A percentile compares a stretch with the other conserved stretches of the same genome.
phyloP scores from a whole-genome alignment of 2,797 vertebrate species.

The Siniperca undulata region DNA sequence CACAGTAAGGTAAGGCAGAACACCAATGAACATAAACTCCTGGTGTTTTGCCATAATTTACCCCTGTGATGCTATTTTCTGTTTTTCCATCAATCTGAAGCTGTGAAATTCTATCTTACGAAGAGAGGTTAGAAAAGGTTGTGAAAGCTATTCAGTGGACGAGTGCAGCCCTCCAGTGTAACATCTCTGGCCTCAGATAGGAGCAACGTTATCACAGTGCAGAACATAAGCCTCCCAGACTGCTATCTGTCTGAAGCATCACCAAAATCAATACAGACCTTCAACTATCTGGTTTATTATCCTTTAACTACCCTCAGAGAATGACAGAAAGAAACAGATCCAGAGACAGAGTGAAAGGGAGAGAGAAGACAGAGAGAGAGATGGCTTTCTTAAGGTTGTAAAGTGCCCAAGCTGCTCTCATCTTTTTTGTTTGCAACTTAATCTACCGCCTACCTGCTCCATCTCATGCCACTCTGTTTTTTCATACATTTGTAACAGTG shows the following conservation, averaged over 20 bases:
- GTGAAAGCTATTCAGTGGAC: slow-evolving; percentile 22
- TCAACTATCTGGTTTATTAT: slow-evolving; percentile 65
- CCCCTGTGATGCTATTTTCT: background rate
- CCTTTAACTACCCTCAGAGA: slow-evolving; percentile 61
- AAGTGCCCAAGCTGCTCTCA: slow-evolving; percentile 23
- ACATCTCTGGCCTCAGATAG: slow-evolving; percentile 56
- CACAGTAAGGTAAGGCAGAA: background rate
- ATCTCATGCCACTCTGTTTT: background rate
- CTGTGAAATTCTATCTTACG: background rate
- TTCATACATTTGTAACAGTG: background rate
- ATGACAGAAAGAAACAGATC: slow-evolving; percentile 38
- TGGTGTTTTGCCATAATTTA: background rate
- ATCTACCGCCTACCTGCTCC: slow-evolving; percentile 7
- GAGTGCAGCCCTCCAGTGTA: slow-evolving; percentile 35
- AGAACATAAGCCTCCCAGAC: slow-evolving; percentile 64
- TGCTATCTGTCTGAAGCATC: slow-evolving; percentile 62
- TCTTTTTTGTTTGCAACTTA: slow-evolving; percentile 19
- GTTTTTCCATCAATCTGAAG: background rate
- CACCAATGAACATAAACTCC: slow-evolving; percentile 16
- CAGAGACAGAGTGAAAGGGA: slow-evolving; percentile 13
- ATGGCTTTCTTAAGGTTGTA: slow-evolving; percentile 55
- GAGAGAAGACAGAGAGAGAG: slow-evolving; percentile 27
- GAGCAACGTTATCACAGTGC: slow-evolving; percentile 50
- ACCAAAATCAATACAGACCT: slow-evolving; percentile 66
- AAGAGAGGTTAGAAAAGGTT: slow-evolving; percentile 23